A percentile compares a stretch with the other conserved stretches of the same genome.
Conservation (phyloP, 2,113 vertebrate genomes). For the Lycaon pictus region DNA sequence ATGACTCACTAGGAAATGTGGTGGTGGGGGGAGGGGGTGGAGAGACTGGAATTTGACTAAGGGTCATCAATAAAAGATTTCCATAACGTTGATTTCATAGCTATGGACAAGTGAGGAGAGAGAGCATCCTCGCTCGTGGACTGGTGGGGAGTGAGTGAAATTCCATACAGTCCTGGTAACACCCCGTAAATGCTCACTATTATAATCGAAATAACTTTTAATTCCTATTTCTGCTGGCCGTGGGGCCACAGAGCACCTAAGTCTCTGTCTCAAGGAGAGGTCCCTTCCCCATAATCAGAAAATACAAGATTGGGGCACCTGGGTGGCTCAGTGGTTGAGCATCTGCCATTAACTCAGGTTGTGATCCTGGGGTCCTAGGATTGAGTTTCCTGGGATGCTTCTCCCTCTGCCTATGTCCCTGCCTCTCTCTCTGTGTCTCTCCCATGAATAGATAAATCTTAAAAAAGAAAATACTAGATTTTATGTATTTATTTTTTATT, state of each 20-base stretch:
- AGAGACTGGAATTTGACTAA: not conserved
- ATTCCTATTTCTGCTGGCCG: not conserved
- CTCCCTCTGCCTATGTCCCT: too few species aligned
- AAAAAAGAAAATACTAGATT: not conserved
- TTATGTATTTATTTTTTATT: not conserved
- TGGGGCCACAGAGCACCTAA: not conserved
- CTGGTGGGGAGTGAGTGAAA: not conserved
- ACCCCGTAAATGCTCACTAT: not conserved
- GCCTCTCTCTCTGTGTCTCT: too few species aligned
- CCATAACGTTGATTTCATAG: too few species aligned
- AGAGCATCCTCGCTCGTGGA: fast-evolving
- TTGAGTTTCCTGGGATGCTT: too few species aligned
- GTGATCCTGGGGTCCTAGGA: too few species aligned
- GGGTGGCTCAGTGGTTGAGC: too few species aligned
- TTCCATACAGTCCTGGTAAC: too few species aligned
- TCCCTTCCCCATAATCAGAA: not conserved
- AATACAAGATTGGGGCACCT: not conserved
- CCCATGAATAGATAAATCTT: too few species aligned
- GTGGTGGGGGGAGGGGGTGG: fast-evolving
- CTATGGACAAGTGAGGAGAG: not conserved
- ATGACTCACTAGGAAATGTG: too few species aligned
- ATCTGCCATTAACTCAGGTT: too few species aligned
- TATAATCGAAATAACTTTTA: not conserved
- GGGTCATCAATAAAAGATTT: not conserved
- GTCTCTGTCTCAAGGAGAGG: not conserved